Percentiles rank a stretch among this genome's conserved stretches.
Conservation (phyloP, 2,113 vertebrate species). For the Sebastes schlegelii region DNA sequence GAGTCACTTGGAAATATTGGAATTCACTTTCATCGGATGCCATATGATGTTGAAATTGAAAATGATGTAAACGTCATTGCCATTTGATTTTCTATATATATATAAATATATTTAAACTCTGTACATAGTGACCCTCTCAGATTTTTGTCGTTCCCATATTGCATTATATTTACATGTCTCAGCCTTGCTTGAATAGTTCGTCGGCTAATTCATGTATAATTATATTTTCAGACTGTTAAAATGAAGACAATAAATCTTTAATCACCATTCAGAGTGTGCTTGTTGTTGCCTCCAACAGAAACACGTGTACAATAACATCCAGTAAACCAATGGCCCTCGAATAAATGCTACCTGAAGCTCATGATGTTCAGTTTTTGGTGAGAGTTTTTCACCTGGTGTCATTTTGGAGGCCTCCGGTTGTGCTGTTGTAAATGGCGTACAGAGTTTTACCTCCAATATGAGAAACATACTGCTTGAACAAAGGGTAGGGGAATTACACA, state of each 20-base stretch:
- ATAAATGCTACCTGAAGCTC: neutral
- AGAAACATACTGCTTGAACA: neutral
- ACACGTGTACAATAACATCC: neutral
- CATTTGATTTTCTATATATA: constrained; percentile 83
- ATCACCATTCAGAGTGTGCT: constrained; percentile 34
- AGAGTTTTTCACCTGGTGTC: neutral
- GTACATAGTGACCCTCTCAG: constrained; percentile 76
- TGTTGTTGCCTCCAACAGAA: constrained; percentile 9
- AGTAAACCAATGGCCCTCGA: neutral
- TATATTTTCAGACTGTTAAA: constrained; percentile 79
- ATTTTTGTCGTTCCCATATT: constrained; percentile 64
- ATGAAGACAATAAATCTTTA: constrained; percentile 78
- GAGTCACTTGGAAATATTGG: constrained; percentile 76
- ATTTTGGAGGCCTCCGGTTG: neutral
- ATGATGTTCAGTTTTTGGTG: neutral
- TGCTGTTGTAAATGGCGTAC: neutral
- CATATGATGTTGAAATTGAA: constrained; percentile 85
- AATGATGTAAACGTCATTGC: constrained; percentile 81
- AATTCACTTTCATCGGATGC: constrained; percentile 83
- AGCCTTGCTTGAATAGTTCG: constrained; percentile 80
- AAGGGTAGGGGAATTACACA: neutral
- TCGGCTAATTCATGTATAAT: constrained; percentile 70
- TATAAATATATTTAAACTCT: constrained; percentile 60
- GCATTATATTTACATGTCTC: constrained; percentile 68
- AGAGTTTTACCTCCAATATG: neutral